Percentiles rank a stretch among this genome's conserved stretches.
Conservation (phyloP, 2,888 invertebrate species). For the Brachycybe producta region DNA sequence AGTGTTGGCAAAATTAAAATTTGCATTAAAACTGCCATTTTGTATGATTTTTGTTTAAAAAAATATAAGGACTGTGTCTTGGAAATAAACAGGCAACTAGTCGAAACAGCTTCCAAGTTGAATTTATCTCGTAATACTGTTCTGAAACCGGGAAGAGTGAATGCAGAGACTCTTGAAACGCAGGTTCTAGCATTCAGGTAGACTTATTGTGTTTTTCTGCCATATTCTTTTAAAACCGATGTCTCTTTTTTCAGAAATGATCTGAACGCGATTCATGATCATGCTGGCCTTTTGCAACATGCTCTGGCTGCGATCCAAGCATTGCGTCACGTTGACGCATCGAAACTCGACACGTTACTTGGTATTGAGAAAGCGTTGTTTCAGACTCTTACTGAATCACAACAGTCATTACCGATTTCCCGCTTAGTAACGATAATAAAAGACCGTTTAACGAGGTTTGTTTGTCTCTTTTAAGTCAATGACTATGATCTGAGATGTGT, state of each 20-base stretch:
- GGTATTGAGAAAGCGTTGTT: constrained; percentile 18
- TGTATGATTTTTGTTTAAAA: neutral
- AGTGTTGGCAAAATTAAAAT: neutral
- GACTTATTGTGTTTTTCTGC: no score
- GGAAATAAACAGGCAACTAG: constrained; percentile 31
- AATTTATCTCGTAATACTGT: neutral
- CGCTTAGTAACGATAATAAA: constrained; percentile 17
- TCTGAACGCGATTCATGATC: neutral
- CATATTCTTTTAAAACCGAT: no score
- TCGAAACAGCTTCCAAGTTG: constrained; percentile 28
- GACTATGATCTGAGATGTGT: no score
- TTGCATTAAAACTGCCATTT: neutral
- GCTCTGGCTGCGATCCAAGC: constrained; percentile 10
- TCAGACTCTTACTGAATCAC: constrained; percentile 14
- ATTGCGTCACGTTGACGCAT: constrained; percentile 11
- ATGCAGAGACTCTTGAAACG: neutral
- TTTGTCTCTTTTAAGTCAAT: no score
- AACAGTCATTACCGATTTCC: no score
- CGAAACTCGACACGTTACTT: constrained; percentile 17
- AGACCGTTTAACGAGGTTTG: constrained; percentile 15
- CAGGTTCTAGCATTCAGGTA: constrained; percentile 2
- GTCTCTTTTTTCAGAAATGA: constrained; percentile 7
- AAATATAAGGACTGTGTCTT: constrained; percentile 30
- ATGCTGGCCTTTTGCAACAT: constrained; percentile 14
- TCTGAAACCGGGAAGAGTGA: neutral